Evolutionary conservation across 92 coral and sea anemone genomes (phyloP).

Genomic region (Porites rus): DNA sequence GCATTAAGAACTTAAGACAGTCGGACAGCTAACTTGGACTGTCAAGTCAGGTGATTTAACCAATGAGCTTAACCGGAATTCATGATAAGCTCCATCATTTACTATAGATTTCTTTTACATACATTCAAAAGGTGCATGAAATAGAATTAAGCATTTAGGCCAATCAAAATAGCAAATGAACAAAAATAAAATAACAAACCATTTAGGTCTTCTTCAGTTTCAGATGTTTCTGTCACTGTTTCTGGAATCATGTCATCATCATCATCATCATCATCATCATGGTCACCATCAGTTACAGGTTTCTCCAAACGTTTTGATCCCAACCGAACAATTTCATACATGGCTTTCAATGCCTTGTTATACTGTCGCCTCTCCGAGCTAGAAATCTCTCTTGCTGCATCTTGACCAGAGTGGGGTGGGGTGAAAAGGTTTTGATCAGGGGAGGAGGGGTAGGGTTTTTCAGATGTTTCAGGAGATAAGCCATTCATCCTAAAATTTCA

Average conservation of each 20-base stretch:
- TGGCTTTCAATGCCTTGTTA: constrained; percentile 93
- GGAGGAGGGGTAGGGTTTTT: constrained; percentile 16
- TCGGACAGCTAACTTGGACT: too few species aligned
- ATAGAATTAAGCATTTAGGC: too few species aligned
- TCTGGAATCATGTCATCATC: constrained; percentile 54
- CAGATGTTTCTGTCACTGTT: constrained; percentile 70
- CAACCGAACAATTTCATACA: constrained; percentile 91
- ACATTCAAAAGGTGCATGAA: too few species aligned
- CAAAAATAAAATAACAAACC: constrained; percentile 16
- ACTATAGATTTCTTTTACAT: too few species aligned
- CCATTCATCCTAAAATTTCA: constrained; percentile 46
- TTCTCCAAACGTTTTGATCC: constrained; percentile 75
- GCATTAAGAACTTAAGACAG: too few species aligned
- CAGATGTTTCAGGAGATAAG: constrained; percentile 4
- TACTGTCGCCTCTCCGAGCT: constrained; percentile 91
- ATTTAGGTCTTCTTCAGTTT: constrained; percentile 22
- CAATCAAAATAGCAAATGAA: not conserved
- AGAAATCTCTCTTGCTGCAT: constrained; percentile 61
- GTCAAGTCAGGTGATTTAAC: too few species aligned
- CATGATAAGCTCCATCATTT: too few species aligned
- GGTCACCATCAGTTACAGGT: constrained; percentile 56
- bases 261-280: constrained; percentile 37
- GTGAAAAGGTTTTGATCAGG: constrained; percentile 31
- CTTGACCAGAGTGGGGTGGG: constrained; percentile 36
- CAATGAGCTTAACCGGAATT: too few species aligned